A percentile compares a stretch with the other conserved stretches of the same genome.
Conservation (phyloP, 2,113 vertebrate species). For the Nothocercus julius region DNA sequence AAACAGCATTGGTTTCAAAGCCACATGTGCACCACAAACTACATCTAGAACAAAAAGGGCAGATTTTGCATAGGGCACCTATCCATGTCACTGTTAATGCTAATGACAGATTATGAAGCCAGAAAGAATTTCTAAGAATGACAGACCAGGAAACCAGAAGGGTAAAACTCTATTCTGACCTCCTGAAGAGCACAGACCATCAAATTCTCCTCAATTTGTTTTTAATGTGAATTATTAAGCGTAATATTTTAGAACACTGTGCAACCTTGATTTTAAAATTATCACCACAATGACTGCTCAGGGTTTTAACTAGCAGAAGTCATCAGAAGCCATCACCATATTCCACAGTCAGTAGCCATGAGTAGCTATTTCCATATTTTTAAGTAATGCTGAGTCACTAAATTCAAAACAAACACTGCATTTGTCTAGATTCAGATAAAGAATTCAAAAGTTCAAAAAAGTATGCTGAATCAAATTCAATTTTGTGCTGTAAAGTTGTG, state of each 20-base stretch:
- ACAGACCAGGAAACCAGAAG: not conserved
- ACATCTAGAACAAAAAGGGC: not conserved
- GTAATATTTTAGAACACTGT: not conserved
- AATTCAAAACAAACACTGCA: not conserved
- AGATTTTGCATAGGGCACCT: not conserved
- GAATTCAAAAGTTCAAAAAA: not conserved
- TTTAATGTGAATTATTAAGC: not conserved
- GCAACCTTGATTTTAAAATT: not conserved
- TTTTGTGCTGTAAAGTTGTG: no score
- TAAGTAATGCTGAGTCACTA: not conserved
- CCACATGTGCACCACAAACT: rapidly evolving
- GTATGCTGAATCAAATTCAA: not conserved
- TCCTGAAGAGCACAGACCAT: not conserved
- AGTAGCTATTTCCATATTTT: not conserved
- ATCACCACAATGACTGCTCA: not conserved
- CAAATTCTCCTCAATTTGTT: not conserved
- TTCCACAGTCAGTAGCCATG: not conserved
- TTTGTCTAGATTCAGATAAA: not conserved
- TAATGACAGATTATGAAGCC: not conserved
- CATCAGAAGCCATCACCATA: not conserved
- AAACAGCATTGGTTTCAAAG: not conserved
- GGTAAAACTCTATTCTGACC: not conserved
- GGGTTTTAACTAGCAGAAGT: not conserved
- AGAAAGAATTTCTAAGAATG: not conserved
- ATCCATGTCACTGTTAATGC: not conserved